Evolutionary conservation across 2,113 vertebrate genomes (phyloP).

Genomic region (Romanogobio albipinnatus): DNA sequence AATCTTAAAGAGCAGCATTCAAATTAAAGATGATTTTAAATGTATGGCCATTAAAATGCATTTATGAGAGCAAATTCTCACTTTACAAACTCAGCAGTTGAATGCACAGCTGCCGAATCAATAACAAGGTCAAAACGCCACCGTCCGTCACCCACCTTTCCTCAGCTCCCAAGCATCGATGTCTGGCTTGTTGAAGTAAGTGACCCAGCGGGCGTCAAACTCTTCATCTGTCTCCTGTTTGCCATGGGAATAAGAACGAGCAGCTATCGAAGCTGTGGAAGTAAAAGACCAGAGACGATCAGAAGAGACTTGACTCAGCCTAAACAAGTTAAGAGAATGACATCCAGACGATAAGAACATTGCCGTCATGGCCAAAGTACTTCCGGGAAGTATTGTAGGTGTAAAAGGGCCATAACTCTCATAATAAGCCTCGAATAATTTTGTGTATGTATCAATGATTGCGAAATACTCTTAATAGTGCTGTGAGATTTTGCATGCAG

Average conservation of each 20-base stretch:
- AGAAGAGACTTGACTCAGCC: background rate
- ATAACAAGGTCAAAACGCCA: background rate
- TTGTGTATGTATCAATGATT: background rate
- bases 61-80: background rate
- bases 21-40: background rate
- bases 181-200: constrained; percentile 94
- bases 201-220: constrained; percentile 98
- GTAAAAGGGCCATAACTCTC: background rate
- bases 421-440: background rate
- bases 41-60: background rate
- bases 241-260: constrained; percentile 90
- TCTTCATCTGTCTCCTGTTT: constrained; percentile 94
- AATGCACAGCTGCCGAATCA: background rate
- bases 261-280: constrained; percentile 76
- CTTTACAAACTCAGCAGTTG: background rate
- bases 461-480: background rate
- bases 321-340: background rate
- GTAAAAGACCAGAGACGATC: background rate
- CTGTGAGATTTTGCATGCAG: background rate
- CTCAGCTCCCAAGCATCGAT: constrained; percentile 97
- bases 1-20: background rate
- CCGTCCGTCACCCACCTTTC: constrained; percentile 80
- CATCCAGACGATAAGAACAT: background rate
- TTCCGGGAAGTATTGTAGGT: background rate
- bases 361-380: background rate